Percentiles rank a stretch among this genome's conserved stretches.
phyloP scores from a whole-genome alignment of 2,888 invertebrate species.

The Holacanthella duospinosa region DNA sequence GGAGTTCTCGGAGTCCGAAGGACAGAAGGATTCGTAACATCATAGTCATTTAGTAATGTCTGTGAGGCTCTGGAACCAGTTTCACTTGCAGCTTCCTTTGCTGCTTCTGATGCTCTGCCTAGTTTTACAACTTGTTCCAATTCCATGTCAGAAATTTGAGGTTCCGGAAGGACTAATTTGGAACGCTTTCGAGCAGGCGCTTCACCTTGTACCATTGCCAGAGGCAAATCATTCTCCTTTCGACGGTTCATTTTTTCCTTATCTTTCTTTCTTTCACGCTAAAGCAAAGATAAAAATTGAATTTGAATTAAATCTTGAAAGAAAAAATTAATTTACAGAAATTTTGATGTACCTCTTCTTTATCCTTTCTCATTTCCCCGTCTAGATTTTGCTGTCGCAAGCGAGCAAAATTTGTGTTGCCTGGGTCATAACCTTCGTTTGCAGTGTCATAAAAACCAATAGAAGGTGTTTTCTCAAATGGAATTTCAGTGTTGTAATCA shows the following conservation, averaged over 20 bases:
- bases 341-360: conserved; percentile 72
- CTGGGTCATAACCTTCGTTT: conserved; percentile 73
- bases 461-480: conserved; percentile 90
- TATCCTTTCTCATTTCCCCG: conserved; percentile 78
- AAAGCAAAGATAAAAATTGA: conserved; percentile 37
- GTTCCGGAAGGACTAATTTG: conserved; percentile 89
- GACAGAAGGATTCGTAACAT: conserved; percentile 50
- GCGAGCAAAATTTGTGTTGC: conserved; percentile 78
- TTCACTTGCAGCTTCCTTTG: conserved; percentile 74
- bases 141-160: conserved; percentile 90
- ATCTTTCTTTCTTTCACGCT: conserved; percentile 85
- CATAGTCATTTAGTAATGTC: conserved; percentile 81
- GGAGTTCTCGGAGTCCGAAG: conserved; percentile 69
- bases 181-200: conserved; percentile 86
- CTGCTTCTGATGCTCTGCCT: conserved; percentile 76
- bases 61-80: conserved; percentile 66
- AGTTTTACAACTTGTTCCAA: conserved; percentile 83
- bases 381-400: conserved; percentile 86
- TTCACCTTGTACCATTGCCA: conserved; percentile 72
- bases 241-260: conserved; percentile 89
- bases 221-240: conserved; percentile 90
- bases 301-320: too few species aligned
- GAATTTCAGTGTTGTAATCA: conserved; percentile 93
- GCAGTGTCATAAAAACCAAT: conserved; percentile 91
- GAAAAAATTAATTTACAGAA: conserved; percentile 9